Evolutionary conservation across 2,888 invertebrate genomes (phyloP).

Genomic region (Eupelmus urozonus): DNA sequence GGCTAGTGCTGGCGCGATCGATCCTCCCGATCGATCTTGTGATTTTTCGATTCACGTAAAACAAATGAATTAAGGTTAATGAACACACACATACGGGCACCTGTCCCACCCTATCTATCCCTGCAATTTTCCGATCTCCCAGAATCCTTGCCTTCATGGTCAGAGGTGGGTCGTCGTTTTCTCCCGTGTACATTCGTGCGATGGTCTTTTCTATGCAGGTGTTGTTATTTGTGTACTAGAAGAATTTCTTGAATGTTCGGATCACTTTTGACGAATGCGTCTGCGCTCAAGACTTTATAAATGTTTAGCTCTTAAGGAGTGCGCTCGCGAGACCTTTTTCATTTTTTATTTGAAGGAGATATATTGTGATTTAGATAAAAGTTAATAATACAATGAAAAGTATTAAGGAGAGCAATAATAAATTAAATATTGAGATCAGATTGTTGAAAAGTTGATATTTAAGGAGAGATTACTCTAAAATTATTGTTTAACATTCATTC

Average conservation of each 20-base stretch:
- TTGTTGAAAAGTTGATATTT: no score
- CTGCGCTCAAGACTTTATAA: neutral
- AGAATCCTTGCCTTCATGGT: constrained; percentile 5
- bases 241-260: neutral
- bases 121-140: neutral
- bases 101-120: neutral
- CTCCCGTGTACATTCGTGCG: neutral
- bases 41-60: constrained; percentile 53
- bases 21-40: constrained; percentile 49
- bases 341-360: no score
- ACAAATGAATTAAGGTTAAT: neutral
- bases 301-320: neutral
- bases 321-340: no score
- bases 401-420: no score
- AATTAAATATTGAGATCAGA: no score
- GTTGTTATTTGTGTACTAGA: neutral
- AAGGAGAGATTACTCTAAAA: no score
- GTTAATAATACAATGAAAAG: no score
- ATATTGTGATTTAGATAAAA: no score
- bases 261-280: neutral
- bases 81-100: constrained; percentile 5
- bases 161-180: constrained; percentile 1
- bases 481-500: no score
- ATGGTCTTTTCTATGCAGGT: constrained; percentile 2
- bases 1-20: constrained; percentile 63